Conservation (phyloP, 2,888 invertebrate species). For the Lasioglossum villosulum region DNA sequence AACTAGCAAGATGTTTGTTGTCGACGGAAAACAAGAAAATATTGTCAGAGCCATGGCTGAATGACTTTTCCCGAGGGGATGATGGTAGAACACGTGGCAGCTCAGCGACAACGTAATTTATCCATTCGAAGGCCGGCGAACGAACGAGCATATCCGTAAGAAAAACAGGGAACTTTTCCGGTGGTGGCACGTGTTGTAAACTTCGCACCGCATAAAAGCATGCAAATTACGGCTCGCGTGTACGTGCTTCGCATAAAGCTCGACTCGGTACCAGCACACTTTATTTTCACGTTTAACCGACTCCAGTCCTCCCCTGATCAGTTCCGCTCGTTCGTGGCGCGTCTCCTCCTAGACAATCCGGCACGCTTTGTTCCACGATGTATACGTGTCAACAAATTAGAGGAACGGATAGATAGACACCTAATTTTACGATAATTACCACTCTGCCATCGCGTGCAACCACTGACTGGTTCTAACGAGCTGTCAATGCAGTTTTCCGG, state of each 20-base stretch:
- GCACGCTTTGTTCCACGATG: not conserved
- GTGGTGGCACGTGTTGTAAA: slow-evolving; percentile 60
- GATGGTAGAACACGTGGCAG: not conserved
- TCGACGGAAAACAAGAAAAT: not conserved
- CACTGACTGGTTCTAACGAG: not conserved
- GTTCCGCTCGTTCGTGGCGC: not conserved
- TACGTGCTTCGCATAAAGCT: slow-evolving; percentile 52
- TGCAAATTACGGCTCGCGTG: slow-evolving; percentile 60
- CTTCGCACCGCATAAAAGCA: slow-evolving; percentile 65
- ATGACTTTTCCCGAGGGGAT: slow-evolving; percentile 13
- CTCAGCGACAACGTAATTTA: slow-evolving; percentile 42
- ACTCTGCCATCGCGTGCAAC: not conserved
- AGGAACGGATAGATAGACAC: not conserved
- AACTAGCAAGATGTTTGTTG: too few species aligned
- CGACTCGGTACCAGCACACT: slow-evolving; percentile 32
- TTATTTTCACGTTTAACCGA: slow-evolving; percentile 57
- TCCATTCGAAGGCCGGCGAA: slow-evolving; percentile 39
- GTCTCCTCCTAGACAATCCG: not conserved
- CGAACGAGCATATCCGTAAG: slow-evolving; percentile 32
- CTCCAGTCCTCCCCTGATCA: slow-evolving; percentile 52
- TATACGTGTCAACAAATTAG: slow-evolving; percentile 1
- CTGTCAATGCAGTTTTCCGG: not conserved
- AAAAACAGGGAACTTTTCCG: slow-evolving; percentile 53
- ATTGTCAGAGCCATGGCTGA: not conserved
- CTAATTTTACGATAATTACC: not conserved